Evolutionary conservation across 2,888 invertebrate genomes (phyloP).

Genomic region (Drosophila rubida): DNA sequence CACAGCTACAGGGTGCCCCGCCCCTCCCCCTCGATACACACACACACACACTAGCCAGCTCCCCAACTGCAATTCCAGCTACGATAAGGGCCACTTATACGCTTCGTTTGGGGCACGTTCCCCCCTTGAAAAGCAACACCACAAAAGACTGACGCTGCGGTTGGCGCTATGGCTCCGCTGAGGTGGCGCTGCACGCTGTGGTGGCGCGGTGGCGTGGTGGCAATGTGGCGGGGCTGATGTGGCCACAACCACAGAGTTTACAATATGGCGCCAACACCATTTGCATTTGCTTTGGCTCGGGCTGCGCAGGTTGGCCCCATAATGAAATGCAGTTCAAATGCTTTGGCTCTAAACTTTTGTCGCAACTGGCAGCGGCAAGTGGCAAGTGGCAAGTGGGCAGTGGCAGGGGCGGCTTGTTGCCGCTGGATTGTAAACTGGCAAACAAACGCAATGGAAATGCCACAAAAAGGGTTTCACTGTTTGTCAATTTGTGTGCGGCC

Average conservation of each 20-base stretch:
- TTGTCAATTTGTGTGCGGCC: slow-evolving; percentile 76
- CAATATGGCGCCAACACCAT: slow-evolving; percentile 79
- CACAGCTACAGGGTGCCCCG: not conserved
- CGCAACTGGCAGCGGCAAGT: slow-evolving; percentile 30
- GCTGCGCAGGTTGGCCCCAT: slow-evolving; percentile 45
- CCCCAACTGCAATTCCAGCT: slow-evolving; percentile 33
- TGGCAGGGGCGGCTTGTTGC: slow-evolving; percentile 1
- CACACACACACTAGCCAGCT: not conserved
- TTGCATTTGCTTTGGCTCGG: slow-evolving; percentile 63
- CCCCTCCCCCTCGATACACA: not conserved
- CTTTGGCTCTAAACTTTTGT: slow-evolving; percentile 76
- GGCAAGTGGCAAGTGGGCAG: not conserved
- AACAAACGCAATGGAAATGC: slow-evolving; percentile 78
- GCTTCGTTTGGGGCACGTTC: slow-evolving; percentile 66
- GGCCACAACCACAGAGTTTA: slow-evolving; percentile 57
- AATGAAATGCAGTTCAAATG: slow-evolving; percentile 80
- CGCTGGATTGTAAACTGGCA: slow-evolving; percentile 68
- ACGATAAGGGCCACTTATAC: slow-evolving; percentile 78
- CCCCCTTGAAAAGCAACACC: slow-evolving; percentile 27
- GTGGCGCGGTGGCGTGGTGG: slow-evolving; percentile 4
- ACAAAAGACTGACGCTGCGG: slow-evolving; percentile 73
- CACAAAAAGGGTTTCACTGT: slow-evolving; percentile 80
- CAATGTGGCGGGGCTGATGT: slow-evolving; percentile 1
- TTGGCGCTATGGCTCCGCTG: slow-evolving; percentile 12
- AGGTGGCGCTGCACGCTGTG: not conserved